Conservation (phyloP, 2,888 invertebrate genomes). For the Melitaea athalia region DNA sequence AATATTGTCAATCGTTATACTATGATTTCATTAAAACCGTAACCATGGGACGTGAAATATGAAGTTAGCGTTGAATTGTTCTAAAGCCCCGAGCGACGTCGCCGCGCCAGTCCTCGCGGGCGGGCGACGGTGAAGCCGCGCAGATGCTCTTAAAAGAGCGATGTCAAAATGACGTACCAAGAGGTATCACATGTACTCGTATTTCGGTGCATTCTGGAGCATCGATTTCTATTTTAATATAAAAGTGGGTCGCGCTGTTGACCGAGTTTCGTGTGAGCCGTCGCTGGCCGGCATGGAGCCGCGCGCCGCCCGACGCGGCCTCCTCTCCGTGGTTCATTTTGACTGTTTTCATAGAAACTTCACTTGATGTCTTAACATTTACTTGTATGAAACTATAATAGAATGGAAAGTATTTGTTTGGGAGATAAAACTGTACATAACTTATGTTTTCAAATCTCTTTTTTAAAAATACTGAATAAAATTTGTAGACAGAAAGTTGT, state of each 20-base stretch:
- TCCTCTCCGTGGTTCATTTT: no score
- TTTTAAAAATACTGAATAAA: no score
- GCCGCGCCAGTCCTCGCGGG: constrained; percentile 8
- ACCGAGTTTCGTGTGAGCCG: constrained; percentile 38
- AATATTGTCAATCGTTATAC: not conserved
- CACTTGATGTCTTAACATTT: no score
- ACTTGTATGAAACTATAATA: no score
- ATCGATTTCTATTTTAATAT: constrained; percentile 49
- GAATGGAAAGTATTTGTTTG: no score
- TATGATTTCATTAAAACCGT: constrained; percentile 5
- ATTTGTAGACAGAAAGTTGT: no score
- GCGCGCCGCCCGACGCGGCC: not conserved
- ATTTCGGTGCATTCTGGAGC: constrained; percentile 35
- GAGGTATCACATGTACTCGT: constrained; percentile 18
- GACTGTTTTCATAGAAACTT: no score
- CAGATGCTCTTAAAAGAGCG: constrained; percentile 2
- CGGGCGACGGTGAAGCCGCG: not conserved
- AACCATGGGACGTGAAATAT: constrained; percentile 3
- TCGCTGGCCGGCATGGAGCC: constrained; percentile 21
- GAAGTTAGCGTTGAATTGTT: not conserved
- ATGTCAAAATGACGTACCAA: constrained; percentile 7
- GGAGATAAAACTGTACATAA: no score
- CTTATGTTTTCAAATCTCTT: no score
- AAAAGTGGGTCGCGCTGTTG: constrained; percentile 46
- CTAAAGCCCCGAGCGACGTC: constrained; percentile 13